Evolutionary conservation across 2,113 vertebrate genomes (phyloP).

Genomic region (Coturnix japonica): DNA sequence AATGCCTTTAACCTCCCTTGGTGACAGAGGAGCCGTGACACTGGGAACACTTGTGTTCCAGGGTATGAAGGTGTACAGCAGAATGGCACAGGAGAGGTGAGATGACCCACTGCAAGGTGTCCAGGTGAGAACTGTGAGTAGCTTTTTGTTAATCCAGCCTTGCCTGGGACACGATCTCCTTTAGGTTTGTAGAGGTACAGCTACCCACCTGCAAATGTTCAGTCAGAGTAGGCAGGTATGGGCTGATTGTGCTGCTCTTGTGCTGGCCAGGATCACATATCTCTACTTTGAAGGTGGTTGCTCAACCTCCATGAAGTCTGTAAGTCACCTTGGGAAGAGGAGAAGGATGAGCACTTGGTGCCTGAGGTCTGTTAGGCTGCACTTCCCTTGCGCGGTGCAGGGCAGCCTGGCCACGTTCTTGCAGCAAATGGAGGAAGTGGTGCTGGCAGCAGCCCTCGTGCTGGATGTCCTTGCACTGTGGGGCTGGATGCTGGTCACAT

Average conservation of each 20-base stretch:
- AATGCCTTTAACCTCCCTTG: background rate
- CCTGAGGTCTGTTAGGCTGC: conserved; percentile 73
- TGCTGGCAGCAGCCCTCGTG: conserved; percentile 38
- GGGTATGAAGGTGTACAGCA: background rate
- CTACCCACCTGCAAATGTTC: background rate
- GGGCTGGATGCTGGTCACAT: conserved; percentile 3
- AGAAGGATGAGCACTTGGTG: conserved; percentile 75
- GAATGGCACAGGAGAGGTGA: background rate
- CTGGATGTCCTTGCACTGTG: conserved; percentile 9
- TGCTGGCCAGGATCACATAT: background rate
- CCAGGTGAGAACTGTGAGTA: background rate
- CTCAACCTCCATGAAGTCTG: background rate
- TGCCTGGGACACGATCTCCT: background rate
- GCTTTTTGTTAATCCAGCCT: background rate
- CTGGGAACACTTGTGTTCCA: background rate
- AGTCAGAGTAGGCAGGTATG: rapidly evolving
- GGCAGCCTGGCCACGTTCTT: conserved; percentile 54
- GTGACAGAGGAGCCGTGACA: too few species aligned
- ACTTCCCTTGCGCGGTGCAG: conserved; percentile 63
- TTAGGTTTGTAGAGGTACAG: background rate
- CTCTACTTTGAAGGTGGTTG: background rate
- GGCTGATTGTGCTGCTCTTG: background rate
- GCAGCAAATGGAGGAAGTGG: conserved; percentile 86
- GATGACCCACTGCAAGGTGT: background rate
- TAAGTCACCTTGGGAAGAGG: conserved; percentile 57